Percentiles rank a stretch among this genome's conserved stretches.
Conservation (phyloP, 1,140 invertebrate genomes). For the Drosophila novamexicana region DNA sequence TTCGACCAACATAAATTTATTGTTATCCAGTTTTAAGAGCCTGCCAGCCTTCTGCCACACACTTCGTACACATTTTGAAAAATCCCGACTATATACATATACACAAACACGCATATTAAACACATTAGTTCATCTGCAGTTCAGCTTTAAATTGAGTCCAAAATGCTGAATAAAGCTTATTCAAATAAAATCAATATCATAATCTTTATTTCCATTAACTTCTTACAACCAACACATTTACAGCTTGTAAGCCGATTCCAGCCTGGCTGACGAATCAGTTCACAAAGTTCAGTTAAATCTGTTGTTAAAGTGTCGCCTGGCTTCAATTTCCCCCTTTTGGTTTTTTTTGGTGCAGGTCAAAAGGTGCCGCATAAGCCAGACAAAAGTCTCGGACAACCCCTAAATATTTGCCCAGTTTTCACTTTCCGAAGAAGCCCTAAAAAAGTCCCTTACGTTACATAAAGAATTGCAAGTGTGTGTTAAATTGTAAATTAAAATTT, state of each 20-base stretch:
- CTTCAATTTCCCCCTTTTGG: constrained; percentile 36
- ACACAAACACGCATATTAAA: background rate
- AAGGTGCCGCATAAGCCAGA: constrained; percentile 65
- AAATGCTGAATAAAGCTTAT: constrained; percentile 35
- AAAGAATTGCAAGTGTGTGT: constrained; percentile 28
- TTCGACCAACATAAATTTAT: constrained; percentile 7
- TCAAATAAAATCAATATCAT: constrained; percentile 1
- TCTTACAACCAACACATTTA: background rate
- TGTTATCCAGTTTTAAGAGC: constrained; percentile 28
- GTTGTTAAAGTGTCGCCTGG: constrained; percentile 60
- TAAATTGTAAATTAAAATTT: constrained; percentile 33
- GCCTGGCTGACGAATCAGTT: constrained; percentile 19
- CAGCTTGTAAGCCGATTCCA: constrained; percentile 43
- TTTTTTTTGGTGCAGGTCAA: constrained; percentile 54
- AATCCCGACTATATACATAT: background rate
- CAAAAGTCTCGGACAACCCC: constrained; percentile 49
- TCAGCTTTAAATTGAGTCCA: constrained; percentile 22
- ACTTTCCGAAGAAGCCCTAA: constrained; percentile 50
- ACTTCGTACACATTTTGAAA: constrained; percentile 1
- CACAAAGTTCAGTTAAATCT: constrained; percentile 77
- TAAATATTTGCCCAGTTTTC: constrained; percentile 15
- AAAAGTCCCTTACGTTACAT: constrained; percentile 15
- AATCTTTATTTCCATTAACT: constrained; percentile 1
- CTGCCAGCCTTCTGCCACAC: constrained; percentile 31
- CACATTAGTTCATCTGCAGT: constrained; percentile 40